Conservation (phyloP, 2,113 vertebrate species). For the Pseudorhombus dupliciocellatus region DNA sequence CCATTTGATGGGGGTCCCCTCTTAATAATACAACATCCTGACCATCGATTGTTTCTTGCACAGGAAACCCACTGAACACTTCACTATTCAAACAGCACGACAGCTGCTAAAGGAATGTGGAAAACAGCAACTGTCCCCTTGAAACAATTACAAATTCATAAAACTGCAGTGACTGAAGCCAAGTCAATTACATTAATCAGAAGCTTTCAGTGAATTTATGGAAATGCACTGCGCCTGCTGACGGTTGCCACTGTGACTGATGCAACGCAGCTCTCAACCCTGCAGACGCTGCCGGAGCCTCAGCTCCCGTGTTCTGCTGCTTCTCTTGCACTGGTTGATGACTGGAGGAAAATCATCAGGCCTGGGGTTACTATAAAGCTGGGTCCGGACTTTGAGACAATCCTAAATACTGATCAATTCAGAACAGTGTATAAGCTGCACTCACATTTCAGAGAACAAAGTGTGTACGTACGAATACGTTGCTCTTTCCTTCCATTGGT, state of each 20-base stretch:
- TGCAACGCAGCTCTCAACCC: conserved; percentile 19
- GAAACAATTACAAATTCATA: conserved; percentile 37
- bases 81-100: conserved; percentile 20
- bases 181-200: conserved; percentile 53
- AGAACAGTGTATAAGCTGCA: too few relatives aligned
- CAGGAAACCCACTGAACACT: conserved; percentile 11
- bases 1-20: too few relatives aligned
- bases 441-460: too few relatives aligned
- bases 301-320: not conserved
- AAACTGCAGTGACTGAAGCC: conserved; percentile 40
- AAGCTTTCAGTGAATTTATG: conserved; percentile 51
- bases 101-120: conserved; percentile 15
- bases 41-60: conserved; percentile 14
- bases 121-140: conserved; percentile 19
- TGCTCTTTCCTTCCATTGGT: too few relatives aligned
- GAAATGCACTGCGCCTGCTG: conserved; percentile 38
- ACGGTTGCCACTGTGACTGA: conserved; percentile 30
- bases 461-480: too few relatives aligned
- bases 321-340: conserved; percentile 25
- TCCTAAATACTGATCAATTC: too few relatives aligned
- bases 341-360: not conserved
- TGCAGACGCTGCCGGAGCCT: conserved; percentile 20
- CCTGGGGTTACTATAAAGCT: too few relatives aligned
- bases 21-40: too few relatives aligned
- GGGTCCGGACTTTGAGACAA: too few relatives aligned